phyloP scores from a whole-genome alignment of 2,113 vertebrate species.

The Montifringilla adamsi region DNA sequence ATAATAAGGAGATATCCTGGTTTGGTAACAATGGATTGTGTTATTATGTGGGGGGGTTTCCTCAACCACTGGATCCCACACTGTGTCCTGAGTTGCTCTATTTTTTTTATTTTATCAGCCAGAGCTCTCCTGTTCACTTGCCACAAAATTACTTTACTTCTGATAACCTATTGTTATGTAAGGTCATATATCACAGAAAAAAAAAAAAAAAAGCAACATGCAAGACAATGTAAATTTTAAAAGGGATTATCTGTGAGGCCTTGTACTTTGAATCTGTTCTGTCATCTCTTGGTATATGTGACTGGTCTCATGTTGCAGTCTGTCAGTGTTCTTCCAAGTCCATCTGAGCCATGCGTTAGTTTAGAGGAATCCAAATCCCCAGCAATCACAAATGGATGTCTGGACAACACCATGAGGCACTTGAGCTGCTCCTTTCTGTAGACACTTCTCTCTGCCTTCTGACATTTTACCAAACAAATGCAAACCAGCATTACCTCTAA shows the following conservation, averaged over 20 bases:
- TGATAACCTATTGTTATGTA: not conserved
- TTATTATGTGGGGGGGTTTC: accelerated
- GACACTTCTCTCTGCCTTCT: not conserved
- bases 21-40: not conserved
- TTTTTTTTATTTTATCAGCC: not conserved
- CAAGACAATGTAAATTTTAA: not conserved
- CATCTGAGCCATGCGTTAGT: not conserved
- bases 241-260: not conserved
- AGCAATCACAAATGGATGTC: not conserved
- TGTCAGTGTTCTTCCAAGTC: not conserved
- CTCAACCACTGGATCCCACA: not conserved
- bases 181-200: not conserved
- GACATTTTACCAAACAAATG: not conserved
- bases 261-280: not conserved
- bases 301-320: not conserved
- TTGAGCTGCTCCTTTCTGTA: not conserved
- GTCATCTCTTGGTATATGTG: not conserved
- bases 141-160: not conserved
- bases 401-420: not conserved
- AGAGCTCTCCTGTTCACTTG: not conserved
- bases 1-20: accelerated
- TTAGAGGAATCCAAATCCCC: not conserved
- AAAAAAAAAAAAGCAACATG: not conserved
- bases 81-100: not conserved
- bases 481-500: accelerated